A percentile compares a stretch with the other conserved stretches of the same genome.
Conservation (phyloP, 2,113 vertebrate species). For the Oncorhynchus nerka region DNA sequence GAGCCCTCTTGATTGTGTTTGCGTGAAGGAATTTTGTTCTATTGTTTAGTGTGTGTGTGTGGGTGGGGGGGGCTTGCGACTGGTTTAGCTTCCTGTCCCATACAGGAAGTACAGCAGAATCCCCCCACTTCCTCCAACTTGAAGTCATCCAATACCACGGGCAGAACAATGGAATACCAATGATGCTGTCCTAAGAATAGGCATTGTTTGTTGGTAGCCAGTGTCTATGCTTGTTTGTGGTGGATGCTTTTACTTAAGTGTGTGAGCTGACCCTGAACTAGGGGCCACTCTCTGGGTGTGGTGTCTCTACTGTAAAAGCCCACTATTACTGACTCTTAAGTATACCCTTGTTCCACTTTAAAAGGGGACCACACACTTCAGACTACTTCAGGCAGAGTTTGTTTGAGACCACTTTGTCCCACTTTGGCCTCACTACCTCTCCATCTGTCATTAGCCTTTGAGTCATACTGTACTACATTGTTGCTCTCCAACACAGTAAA, state of each 20-base stretch:
- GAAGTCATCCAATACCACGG: constrained; percentile 48
- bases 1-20: constrained; percentile 43
- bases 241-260: constrained; percentile 3
- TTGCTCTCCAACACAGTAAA: not conserved
- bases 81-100: constrained; percentile 47
- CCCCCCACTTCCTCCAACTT: constrained; percentile 44
- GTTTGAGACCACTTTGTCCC: not conserved
- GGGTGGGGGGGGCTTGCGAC: constrained; percentile 13
- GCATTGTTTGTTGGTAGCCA: constrained; percentile 48
- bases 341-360: not conserved
- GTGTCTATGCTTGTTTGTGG: constrained; percentile 26
- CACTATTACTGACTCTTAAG: not conserved
- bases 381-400: not conserved
- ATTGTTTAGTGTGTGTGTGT: constrained; percentile 46
- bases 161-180: constrained; percentile 63
- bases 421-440: not conserved
- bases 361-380: not conserved
- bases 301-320: not conserved
- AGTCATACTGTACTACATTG: not conserved
- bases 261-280: not conserved
- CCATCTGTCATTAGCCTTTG: not conserved
- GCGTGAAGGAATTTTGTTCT: constrained; percentile 19
- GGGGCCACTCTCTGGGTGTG: constrained; percentile 5
- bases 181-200: constrained; percentile 43
- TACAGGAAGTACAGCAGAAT: constrained; percentile 60